phyloP scores from a whole-genome alignment of 1,140 invertebrate species.

The Drosophila sp. region DNA sequence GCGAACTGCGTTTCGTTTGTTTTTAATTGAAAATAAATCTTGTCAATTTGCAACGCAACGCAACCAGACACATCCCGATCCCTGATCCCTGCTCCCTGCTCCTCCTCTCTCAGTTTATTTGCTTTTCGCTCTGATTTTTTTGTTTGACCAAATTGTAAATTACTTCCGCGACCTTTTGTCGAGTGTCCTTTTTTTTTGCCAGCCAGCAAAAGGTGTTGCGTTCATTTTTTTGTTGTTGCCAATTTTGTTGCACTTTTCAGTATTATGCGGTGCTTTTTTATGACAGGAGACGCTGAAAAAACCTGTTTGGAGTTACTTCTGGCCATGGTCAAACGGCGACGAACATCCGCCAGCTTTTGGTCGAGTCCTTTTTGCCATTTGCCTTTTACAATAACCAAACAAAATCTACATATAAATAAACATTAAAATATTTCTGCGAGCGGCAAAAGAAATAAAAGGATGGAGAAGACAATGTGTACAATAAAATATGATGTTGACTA shows the following conservation, averaged over 20 bases:
- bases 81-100: background rate
- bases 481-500: conserved; percentile 23
- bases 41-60: conserved; percentile 76
- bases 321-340: conserved; percentile 61
- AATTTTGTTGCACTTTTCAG: conserved; percentile 34
- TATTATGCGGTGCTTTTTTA: conserved; percentile 49
- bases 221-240: conserved; percentile 27
- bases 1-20: conserved; percentile 55
- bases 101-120: conserved; percentile 55
- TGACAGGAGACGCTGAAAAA: conserved; percentile 63
- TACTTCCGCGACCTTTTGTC: conserved; percentile 79
- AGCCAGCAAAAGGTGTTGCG: conserved; percentile 66
- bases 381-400: conserved; percentile 57
- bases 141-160: conserved; percentile 72
- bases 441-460: conserved; percentile 23
- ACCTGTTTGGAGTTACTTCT: conserved; percentile 29
- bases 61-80: conserved; percentile 67
- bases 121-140: conserved; percentile 21
- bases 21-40: conserved; percentile 83
- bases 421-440: conserved; percentile 68
- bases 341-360: conserved; percentile 64
- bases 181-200: conserved; percentile 58
- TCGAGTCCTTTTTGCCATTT: conserved; percentile 48
- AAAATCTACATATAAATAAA: conserved; percentile 83
- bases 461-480: conserved; percentile 12